Base-by-base conservation (phyloP, 2,888 invertebrate species). In the Brachylomia viminalis region DNA sequence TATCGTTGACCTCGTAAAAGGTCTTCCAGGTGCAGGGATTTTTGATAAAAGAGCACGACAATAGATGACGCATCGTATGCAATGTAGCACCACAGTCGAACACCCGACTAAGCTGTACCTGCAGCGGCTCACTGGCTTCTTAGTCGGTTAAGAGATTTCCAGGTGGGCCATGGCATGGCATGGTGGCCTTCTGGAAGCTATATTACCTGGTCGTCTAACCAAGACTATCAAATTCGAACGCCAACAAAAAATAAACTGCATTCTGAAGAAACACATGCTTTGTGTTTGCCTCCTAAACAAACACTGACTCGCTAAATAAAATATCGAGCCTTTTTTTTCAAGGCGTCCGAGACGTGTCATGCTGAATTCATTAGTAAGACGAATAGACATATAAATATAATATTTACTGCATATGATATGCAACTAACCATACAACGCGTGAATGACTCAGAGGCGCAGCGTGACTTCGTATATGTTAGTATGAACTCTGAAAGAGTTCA, bases 281-380 rank as follows among this genome's bases (percentile, higher is more conserved):
- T 0, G 11, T 6, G 5, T 42, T 68, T 30, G 33, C 45, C 2
- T n/a, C 1, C 17, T 15, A 17, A 70, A 49, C 8, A 27, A 23
- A 59, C 17, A 71, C 17, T 49, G 42, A n/a, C 42, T 72, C n/a
- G 30, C 23, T 59, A 20, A 30, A 52, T 59, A n/a, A 30, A 73
- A 59, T 58, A 27, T 42, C 8, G 8, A 6, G n/a, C 10, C 17
- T 59, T 74, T 38, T 59, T 42, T 30, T 42, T 4, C 8, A 49
- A 20, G n/a, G 49, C 10, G n/a, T 1, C 4, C 49, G 38, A 74
- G 30, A 45, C 59, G 42, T 42, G 74, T 52, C 74, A 52, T 74
- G 59, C 59, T 61, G 74, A 49, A 7, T 61, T 30, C 38, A 72
- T 52, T 74, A 72, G 38, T n/a, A 30, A 10, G 2, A 30, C 30